Evolutionary conservation across 2,113 vertebrate genomes (phyloP), one percentile per base, ranked within the genome.

Genomic region (Oplegnathus fasciatus): DNA sequence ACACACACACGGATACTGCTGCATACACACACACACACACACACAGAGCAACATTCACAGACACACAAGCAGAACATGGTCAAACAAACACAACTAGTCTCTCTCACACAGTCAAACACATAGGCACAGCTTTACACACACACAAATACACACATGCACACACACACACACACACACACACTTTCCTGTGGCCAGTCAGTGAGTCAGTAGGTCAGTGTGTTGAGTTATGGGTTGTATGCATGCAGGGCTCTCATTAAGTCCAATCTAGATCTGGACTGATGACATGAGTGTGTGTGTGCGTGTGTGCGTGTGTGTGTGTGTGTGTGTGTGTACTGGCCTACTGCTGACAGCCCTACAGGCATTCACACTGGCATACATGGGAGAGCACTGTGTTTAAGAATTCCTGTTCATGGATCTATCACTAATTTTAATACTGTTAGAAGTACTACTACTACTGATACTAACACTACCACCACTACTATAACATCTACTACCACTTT

Each of bases 211-310:
- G 88, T 86, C 69, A 87, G 75, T 85, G 20, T 68, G 79, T 44
- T 81, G 88, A 88, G 75, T 78, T 83, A 90, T 77, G 83, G 71
- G 46, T 65, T 86, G 82, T 37, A 54, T 77, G 72, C 67, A 81
- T 40, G 78, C 82, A 77, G 78, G 11, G 22, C 55, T 81, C 88
- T 88, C 91, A 89, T 93, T 89, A 90, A 70, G 72, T 88, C 81
- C 82, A 86, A 90, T 90, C 87, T 90, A 82, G 60, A 78, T 88
- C 82, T 80, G 42, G 61, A 79, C 83, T 73, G 86, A 86, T 80
- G 83, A 89, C 86, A 90, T 71, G 86, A 70, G 26, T 55, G 67
- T 68, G n/a, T 48, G 1, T 55, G 32, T 24, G 73, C 42, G 42
- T 64, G 40, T 54, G 44, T 71, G 67, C 52, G 32, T 10, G 52